Conservation (phyloP, 2,113 vertebrate genomes). For the Casuarius casuarius region DNA sequence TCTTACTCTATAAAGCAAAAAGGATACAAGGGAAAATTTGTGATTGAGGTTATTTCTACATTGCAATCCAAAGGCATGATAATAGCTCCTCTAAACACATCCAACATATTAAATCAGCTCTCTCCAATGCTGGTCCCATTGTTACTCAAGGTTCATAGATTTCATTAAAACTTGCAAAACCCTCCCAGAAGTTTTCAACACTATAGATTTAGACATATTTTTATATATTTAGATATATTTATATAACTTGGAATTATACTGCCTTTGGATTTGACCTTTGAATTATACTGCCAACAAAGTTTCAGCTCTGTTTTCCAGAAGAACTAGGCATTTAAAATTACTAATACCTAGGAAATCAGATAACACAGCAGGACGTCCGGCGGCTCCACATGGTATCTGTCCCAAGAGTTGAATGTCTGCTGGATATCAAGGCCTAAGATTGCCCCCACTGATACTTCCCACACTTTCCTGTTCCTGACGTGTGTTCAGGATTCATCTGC, state of each 20-base stretch:
- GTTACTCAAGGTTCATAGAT: neutral
- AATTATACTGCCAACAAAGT: neutral
- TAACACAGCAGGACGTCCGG: neutral
- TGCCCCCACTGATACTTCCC: rapidly evolving
- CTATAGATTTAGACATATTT: neutral
- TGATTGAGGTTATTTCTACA: neutral
- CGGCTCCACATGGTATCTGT: neutral
- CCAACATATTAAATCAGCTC: neutral
- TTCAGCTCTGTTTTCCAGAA: neutral
- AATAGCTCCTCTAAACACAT: neutral
- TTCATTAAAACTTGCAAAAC: neutral
- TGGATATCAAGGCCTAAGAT: neutral
- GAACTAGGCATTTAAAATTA: neutral
- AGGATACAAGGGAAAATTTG: neutral
- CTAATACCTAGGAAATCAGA: neutral
- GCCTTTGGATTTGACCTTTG: neutral
- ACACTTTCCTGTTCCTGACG: neutral
- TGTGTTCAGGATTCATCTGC: neutral
- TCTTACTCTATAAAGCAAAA: neutral
- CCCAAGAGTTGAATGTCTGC: neutral
- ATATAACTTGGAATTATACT: neutral
- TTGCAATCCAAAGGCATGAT: neutral
- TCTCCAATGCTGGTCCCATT: neutral
- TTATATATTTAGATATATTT: neutral
- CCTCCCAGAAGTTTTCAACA: neutral